A percentile compares a stretch with the other conserved stretches of the same genome.
phyloP scores from a whole-genome alignment of 2,113 vertebrate species.

The Riparia riparia region DNA sequence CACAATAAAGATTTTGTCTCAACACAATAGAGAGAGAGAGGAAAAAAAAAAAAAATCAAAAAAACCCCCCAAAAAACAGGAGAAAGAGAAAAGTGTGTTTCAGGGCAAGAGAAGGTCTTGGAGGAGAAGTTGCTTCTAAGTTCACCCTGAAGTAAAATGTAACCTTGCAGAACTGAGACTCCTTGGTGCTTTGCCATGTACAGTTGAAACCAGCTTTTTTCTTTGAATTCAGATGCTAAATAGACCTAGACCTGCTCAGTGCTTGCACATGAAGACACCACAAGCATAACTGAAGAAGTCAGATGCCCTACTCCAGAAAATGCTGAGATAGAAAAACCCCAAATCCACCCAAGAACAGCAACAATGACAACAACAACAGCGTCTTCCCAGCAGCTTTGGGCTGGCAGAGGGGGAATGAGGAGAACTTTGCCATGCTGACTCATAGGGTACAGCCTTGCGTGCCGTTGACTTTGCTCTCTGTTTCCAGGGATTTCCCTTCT shows the following conservation, averaged over 20 bases:
- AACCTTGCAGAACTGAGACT: background rate
- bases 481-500: conserved; percentile 31
- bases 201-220: background rate
- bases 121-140: background rate
- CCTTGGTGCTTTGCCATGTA: background rate
- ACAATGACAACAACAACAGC: background rate
- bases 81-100: background rate
- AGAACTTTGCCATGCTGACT: conserved; percentile 9
- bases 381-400: background rate
- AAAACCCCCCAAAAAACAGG: background rate
- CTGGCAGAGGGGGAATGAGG: background rate
- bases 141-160: background rate
- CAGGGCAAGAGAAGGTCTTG: background rate
- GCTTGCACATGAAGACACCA: background rate
- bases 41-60: too few species aligned
- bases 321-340: background rate
- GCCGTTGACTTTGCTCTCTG: background rate
- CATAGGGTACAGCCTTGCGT: background rate
- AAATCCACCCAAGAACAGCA: background rate
- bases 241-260: background rate
- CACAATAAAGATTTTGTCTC: background rate
- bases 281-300: background rate
- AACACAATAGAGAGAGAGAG: background rate
- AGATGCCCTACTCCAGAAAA: background rate
- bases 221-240: background rate